Evolutionary conservation across 1,140 invertebrate species (phyloP), one percentile per base, ranked within the genome.

Genomic region (Drosophila suzukii): DNA sequence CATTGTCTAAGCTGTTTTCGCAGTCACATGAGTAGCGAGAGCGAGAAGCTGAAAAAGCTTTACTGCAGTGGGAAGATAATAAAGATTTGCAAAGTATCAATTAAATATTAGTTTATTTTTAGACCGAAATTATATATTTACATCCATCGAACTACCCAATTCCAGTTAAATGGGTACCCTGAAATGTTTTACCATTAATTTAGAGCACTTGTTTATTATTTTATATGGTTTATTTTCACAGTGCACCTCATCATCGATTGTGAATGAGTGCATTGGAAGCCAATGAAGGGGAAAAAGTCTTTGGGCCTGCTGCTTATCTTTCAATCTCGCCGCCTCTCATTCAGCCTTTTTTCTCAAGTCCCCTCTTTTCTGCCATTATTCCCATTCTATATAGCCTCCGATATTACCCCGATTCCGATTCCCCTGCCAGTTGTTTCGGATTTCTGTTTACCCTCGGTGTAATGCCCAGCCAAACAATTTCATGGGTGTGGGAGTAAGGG

Each of bases 381-480:
- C 55, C 36, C 30, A 27, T 15, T 8, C 17, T 24, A 10, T 15
- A 27, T n/a, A 15, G 30, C 8, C n/a, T 17, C 27, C 27, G 32
- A 41, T 62, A 61, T 65, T 46, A 13, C 20, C 38, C 34, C 54
- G 20, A 44, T 65, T 56, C 55, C 56, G 20, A 34, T 65, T 56
- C 56, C 56, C 61, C 11, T 43, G 32, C 11, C 34, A 57, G 32
- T 73, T 63, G 79, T 68, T 66, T 84, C 62, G 49, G 55, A 76
- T 83, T 84, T 75, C 65, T 83, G 75, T 83, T 83, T 83, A 83
- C 72, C 67, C 32, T 75, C 78, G 58, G 44, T 66, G 43, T 75
- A 62, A 59, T 81, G 73, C 73, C 50, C 62, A 63, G 39, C 59
- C 68, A 24, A 57, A 57, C 66, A 75, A 61, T 81, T 61, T 44